These are phyloP conservation scores for Pseudopipra pipra DNA, from an alignment of 2,113 vertebrate genomes.

Conservation along the genomic window DNA sequence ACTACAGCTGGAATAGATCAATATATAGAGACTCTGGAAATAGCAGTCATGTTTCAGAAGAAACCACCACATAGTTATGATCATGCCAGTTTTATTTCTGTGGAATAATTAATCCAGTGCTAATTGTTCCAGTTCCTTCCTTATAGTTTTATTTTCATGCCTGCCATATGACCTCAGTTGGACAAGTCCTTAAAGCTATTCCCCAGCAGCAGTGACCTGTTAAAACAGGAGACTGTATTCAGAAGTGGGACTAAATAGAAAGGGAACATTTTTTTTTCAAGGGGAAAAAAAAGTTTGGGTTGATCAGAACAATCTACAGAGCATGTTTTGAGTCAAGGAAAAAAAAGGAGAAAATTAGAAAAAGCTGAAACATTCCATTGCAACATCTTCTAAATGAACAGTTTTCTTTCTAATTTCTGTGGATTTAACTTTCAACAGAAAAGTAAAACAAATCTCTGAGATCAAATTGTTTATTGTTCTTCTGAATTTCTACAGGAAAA, in stretches of 20 bases:
- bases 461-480: not conserved
- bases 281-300: not conserved
- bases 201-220: not conserved
- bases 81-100: conserved; percentile 13
- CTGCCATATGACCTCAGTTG: conserved; percentile 23
- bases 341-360: not conserved
- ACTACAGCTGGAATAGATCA: conserved; percentile 43
- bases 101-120: conserved; percentile 29
- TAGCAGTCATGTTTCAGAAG: conserved; percentile 10
- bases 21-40: not conserved
- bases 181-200: conserved; percentile 9
- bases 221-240: not conserved
- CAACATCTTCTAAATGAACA: not conserved
- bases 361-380: not conserved
- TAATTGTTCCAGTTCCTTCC: conserved; percentile 25
- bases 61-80: not conserved
- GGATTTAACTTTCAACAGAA: not conserved
- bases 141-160: conserved; percentile 23
- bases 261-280: not conserved
- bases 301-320: not conserved
- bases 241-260: not conserved
- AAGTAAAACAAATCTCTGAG: not conserved
- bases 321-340: not conserved
- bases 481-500: not conserved
- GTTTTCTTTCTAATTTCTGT: not conserved